A percentile compares a stretch with the other conserved stretches of the same genome.
These are phyloP conservation scores for Latrodectus hesperus DNA, from an alignment of 2,888 invertebrate species.

Conservation along the genomic window DNA sequence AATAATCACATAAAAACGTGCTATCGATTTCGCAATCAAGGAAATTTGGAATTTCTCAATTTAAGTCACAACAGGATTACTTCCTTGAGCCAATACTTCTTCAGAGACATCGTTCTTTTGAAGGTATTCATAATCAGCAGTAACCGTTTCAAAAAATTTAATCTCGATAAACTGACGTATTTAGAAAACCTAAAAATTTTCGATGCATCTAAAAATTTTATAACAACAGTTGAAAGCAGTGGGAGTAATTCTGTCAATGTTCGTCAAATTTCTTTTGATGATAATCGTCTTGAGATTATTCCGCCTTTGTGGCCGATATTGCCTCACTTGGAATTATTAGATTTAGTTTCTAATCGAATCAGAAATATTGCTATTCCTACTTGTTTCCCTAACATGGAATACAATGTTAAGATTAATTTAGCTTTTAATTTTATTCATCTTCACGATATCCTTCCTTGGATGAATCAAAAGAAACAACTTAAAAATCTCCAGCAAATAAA, in stretches of 20 bases:
- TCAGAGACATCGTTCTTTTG: constrained; percentile 32
- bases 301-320: constrained; percentile 77
- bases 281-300: constrained; percentile 17
- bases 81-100: constrained; percentile 3
- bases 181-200: constrained; percentile 31
- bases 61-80: constrained; percentile 22
- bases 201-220: background rate
- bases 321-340: constrained; percentile 82
- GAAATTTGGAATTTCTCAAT: constrained; percentile 12
- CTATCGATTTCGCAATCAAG: constrained; percentile 7
- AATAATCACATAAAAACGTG: constrained; percentile 15
- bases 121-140: constrained; percentile 79
- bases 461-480: constrained; percentile 2
- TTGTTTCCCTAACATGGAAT: constrained; percentile 51
- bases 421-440: constrained; percentile 44
- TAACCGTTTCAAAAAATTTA: constrained; percentile 18
- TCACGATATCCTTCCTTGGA: constrained; percentile 3
- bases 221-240: background rate
- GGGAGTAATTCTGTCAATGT: background rate
- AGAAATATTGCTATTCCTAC: constrained; percentile 80
- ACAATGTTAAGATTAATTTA: constrained; percentile 60
- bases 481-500: background rate
- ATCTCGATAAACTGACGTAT: background rate
- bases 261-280: background rate
- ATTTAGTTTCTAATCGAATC: constrained; percentile 81